Base-by-base conservation (phyloP, 2,888 invertebrate genomes). In the Allacma fusca region DNA sequence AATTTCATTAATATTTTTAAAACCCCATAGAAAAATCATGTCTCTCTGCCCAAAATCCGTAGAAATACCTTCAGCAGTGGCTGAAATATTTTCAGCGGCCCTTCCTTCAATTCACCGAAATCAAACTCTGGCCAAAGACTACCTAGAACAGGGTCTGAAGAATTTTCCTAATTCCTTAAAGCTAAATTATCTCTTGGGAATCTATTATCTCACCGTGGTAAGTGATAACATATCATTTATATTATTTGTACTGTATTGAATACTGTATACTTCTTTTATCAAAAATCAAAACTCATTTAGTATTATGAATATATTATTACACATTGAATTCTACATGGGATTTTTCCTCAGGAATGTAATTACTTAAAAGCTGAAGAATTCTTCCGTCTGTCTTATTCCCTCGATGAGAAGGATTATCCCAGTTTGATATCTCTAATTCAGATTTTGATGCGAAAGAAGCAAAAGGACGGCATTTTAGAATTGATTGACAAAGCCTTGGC, bases 121-220 rank as follows among this genome's bases (percentile, higher is more conserved):
- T 59, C 23, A 57, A 13, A 59, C 21, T 29, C 34, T 72, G 4
- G 72, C 59, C 0, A 72, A 72, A 28, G 72, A 72, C 16, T 28
- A 16, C 50, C 19, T 72, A 9, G 72, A 72, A 13, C 72, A 13
- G 4, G n/a, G 13, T 7, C 9, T 72, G 16, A 59, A 29, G 59
- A 13, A 50, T 29, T 57, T 59, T 59, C 59, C 72, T 0, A 28
- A 21, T 23, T 59, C 59, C 5, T 13, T 57, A 23, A 28, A 29
- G 13, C 29, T 28, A 1, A 72, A 72, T 21, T 28, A 21, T 57
- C 28, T n/a, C 1, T n/a, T 72, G 23, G 72, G 28, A n/a, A 21
- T 59, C 13, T 72, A 29, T n/a, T 72, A 57, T 16, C 34, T 72
- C 7, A 72, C n/a, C 13, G 72, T 72, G 21, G 72, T 72, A 59